phyloP scores from a whole-genome alignment of 2,888 invertebrate species.

The Macrosoma leucophasiata region DNA sequence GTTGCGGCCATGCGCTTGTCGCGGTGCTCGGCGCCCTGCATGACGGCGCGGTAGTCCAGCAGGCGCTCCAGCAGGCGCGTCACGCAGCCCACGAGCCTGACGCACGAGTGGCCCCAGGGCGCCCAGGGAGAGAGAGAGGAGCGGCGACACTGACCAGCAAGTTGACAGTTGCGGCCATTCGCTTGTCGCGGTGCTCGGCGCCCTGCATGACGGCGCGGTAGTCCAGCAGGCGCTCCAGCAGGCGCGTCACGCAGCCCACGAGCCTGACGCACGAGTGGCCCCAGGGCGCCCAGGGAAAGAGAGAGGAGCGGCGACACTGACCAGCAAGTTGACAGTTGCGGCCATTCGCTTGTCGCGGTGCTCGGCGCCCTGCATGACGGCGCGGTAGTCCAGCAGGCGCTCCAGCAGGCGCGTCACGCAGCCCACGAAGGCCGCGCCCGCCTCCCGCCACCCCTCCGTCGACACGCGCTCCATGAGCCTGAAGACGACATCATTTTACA shows the following conservation, averaged over 20 bases:
- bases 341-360: constrained; percentile 97
- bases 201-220: constrained; percentile 97
- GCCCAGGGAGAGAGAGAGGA: no score
- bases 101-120: constrained; percentile 95
- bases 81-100: constrained; percentile 93
- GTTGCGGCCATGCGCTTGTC: constrained; percentile 98
- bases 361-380: constrained; percentile 96
- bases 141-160: constrained; percentile 87
- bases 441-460: constrained; percentile 92
- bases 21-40: constrained; percentile 95
- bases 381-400: constrained; percentile 93
- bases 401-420: constrained; percentile 93
- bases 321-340: constrained; percentile 94
- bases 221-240: constrained; percentile 92
- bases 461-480: constrained; percentile 91
- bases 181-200: constrained; percentile 94
- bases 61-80: constrained; percentile 91
- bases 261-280: constrained; percentile 94
- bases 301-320: no score
- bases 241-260: constrained; percentile 91
- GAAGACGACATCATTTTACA: no score
- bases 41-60: constrained; percentile 95
- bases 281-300: no score
- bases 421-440: constrained; percentile 93
- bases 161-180: constrained; percentile 98